These are phyloP conservation scores for Coreius guichenoti DNA, from an alignment of 2,797 vertebrate genomes.

Conservation along the genomic window DNA sequence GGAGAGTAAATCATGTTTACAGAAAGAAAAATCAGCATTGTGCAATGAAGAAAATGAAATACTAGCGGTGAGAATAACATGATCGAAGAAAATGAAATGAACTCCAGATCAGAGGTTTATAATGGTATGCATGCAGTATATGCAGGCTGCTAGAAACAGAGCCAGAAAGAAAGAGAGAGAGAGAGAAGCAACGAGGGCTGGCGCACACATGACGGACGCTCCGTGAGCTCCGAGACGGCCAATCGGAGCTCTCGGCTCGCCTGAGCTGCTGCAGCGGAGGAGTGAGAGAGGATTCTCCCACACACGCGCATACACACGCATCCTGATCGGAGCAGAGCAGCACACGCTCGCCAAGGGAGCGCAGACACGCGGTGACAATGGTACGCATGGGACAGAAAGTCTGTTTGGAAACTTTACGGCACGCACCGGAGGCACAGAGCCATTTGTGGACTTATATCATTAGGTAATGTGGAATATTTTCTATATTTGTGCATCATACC, in stretches of 20 bases:
- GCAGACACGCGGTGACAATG: slow-evolving; percentile 46
- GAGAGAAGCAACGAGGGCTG: slow-evolving; percentile 57
- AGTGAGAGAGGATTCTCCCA: slow-evolving; percentile 75
- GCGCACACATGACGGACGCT: slow-evolving; percentile 63
- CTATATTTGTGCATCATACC: neutral
- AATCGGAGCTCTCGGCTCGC: slow-evolving; percentile 77
- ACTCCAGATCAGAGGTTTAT: neutral
- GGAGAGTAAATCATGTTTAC: neutral
- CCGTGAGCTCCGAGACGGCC: slow-evolving; percentile 73
- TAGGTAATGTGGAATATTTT: slow-evolving; percentile 26
- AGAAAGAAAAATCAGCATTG: neutral
- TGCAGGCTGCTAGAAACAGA: slow-evolving; percentile 56
- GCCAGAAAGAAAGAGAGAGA: slow-evolving; percentile 57
- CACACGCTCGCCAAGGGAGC: slow-evolving; percentile 45
- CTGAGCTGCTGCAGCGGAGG: slow-evolving; percentile 76
- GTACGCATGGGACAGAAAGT: slow-evolving; percentile 45
- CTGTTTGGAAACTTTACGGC: slow-evolving; percentile 44
- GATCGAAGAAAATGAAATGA: neutral
- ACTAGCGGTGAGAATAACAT: neutral
- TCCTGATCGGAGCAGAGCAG: slow-evolving; percentile 16
- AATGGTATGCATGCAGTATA: slow-evolving; percentile 23
- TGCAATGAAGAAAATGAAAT: slow-evolving; percentile 1
- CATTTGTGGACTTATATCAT: slow-evolving; percentile 18
- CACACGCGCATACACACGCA: slow-evolving; percentile 59
- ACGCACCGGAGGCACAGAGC: neutral